These are phyloP conservation scores for Gymnorhina tibicen DNA, from an alignment of 2,113 vertebrate genomes.

Conservation along the genomic window DNA sequence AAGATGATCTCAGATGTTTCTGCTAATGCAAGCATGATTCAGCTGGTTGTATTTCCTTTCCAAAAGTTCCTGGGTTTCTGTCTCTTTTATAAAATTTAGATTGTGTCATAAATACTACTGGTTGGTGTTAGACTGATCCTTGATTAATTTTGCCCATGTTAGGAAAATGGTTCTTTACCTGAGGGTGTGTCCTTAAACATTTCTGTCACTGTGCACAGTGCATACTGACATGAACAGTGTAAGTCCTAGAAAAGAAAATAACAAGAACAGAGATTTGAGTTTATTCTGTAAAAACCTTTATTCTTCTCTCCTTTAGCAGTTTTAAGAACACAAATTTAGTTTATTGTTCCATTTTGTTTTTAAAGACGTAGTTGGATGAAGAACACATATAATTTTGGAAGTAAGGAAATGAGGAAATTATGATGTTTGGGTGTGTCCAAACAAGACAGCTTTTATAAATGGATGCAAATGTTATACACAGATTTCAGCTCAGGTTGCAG, in stretches of 20 bases:
- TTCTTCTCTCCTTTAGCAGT: neutral
- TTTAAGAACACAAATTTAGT: neutral
- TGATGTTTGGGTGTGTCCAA: neutral
- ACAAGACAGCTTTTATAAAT: neutral
- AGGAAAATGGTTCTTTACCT: slow-evolving; percentile 4
- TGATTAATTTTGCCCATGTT: slow-evolving; percentile 14
- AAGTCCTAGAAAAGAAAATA: neutral
- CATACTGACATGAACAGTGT: neutral
- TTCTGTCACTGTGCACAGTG: neutral
- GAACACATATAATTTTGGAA: neutral
- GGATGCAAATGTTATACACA: neutral
- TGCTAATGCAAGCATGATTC: neutral
- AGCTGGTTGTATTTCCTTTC: neutral
- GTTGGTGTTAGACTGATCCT: neutral
- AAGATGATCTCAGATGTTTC: neutral
- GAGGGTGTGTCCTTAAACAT: neutral
- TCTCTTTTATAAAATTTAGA: neutral
- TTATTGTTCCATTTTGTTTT: neutral
- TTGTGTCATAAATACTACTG: neutral
- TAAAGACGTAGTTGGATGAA: neutral
- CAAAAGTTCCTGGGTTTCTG: neutral
- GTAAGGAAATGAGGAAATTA: neutral
- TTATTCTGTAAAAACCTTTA: neutral
- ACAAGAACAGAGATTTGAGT: neutral
- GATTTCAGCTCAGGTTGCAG: neutral